Conservation (phyloP, 2,797 vertebrate genomes). For the Mormyrops boulengeri region DNA sequence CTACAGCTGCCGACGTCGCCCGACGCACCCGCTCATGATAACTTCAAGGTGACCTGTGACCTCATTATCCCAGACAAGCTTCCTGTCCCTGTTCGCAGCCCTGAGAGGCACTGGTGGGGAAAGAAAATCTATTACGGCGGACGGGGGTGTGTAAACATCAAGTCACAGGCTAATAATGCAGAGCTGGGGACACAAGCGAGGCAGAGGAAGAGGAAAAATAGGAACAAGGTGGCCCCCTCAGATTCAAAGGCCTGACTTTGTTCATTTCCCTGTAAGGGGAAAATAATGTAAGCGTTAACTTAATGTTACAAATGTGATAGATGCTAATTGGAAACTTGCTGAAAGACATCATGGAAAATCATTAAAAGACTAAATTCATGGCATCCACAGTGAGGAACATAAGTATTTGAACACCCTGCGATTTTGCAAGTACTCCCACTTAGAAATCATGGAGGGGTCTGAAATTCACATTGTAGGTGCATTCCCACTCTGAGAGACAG, state of each 20-base stretch:
- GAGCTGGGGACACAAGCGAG: not conserved
- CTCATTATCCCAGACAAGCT: conserved; percentile 23
- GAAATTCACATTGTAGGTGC: too few relatives aligned
- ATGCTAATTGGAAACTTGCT: not conserved
- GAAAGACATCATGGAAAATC: not conserved
- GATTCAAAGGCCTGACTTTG: not conserved
- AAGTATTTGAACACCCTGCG: too few relatives aligned
- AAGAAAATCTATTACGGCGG: conserved; percentile 15
- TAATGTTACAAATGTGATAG: not conserved
- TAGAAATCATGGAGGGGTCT: too few relatives aligned
- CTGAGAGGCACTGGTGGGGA: conserved; percentile 10
- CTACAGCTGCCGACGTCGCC: not conserved
- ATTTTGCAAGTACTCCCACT: too few relatives aligned
- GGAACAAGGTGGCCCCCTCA: too few relatives aligned
- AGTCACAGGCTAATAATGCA: conserved; percentile 6
- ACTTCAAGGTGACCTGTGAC: conserved; percentile 21
- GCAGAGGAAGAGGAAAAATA: not conserved
- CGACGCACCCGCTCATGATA: not conserved
- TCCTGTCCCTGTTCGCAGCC: not conserved
- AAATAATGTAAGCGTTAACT: not conserved
- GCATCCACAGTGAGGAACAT: too few relatives aligned
- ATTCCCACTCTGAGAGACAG: too few relatives aligned
- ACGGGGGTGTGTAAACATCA: not conserved
- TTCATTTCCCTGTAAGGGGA: not conserved
- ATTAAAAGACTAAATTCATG: not conserved